Base-by-base conservation (phyloP, 2,888 invertebrate genomes). In the Drosophila lacicola region DNA sequence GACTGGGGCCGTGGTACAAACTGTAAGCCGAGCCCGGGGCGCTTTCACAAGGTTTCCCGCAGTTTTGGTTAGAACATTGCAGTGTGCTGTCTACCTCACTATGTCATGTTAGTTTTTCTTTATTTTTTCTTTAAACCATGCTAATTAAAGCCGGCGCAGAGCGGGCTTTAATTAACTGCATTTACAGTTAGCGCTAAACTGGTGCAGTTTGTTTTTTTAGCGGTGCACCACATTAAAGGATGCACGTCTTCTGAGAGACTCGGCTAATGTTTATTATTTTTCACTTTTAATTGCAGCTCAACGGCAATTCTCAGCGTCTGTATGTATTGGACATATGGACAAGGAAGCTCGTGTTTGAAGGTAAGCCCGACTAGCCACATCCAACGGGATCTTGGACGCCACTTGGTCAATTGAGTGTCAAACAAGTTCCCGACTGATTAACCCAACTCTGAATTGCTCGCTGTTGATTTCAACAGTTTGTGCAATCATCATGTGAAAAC, bases 11-110 rank as follows among this genome's bases (percentile, higher is more conserved):
- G 13, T 33, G 39, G 37, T 49, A 39, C 47, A 37, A 56, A 60
- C 45, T 51, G 77, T 67, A 66, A 70, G 62, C 41, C 57, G 56
- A 77, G 61, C 78, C 60, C 69, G 49, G 57, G 70, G 70, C 55
- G 70, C 70, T 74, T 78, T 78, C 78, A 70, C 78, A 74, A 72
- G 78, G 80, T 81, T 78, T 79, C 80, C 77, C 73, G 78, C 66
- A 46, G 72, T 54, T 54, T 60, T 70, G 69, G 49, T 61, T 60
- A 72, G 39, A 63, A 73, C 41, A 65, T 49, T 62, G 54, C 61
- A 49, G 36, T 63, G 53, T 51, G 13, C 41, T 41, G 29, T 29
- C 39, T 44, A n/a, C 64, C 14, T 57, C 49, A 55, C 44, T 36
- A 45, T 53, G 44, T 41, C 66, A 36, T 46, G 66, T 17, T 37